Conservation (phyloP, 1,140 invertebrate genomes). For the Spodoptera litura region DNA sequence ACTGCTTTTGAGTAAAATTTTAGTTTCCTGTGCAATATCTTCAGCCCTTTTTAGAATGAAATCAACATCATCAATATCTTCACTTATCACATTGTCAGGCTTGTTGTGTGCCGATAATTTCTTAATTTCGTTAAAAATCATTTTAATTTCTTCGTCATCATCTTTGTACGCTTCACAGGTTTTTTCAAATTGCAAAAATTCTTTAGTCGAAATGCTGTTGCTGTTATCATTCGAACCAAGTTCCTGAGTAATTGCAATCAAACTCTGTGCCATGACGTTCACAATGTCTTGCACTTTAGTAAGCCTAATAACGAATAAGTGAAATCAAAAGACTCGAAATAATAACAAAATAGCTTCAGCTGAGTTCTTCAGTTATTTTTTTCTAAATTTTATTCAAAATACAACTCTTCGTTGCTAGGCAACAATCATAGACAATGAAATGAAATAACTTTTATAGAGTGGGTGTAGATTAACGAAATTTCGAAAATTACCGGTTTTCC, state of each 20-base stretch:
- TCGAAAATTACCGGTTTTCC: constrained; percentile 2
- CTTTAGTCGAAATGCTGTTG: constrained; percentile 73
- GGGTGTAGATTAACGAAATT: neutral
- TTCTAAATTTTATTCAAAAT: constrained; percentile 45
- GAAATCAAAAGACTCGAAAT: neutral
- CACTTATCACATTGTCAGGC: constrained; percentile 64
- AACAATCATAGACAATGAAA: constrained; percentile 49
- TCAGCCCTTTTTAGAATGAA: constrained; percentile 81
- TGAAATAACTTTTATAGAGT: neutral
- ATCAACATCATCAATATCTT: constrained; percentile 77
- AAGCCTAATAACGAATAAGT: neutral
- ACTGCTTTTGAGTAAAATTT: constrained; percentile 74
- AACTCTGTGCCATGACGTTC: constrained; percentile 54
- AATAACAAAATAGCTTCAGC: neutral
- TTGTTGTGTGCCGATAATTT: constrained; percentile 69
- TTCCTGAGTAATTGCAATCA: constrained; percentile 49
- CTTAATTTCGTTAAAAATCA: constrained; percentile 80
- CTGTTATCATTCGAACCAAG: constrained; percentile 72
- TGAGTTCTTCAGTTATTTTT: constrained; percentile 18
- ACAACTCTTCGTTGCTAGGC: constrained; percentile 66
- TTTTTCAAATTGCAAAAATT: constrained; percentile 79
- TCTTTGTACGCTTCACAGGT: constrained; percentile 76
- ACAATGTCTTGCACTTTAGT: neutral
- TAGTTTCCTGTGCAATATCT: constrained; percentile 75
- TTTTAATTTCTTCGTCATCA: constrained; percentile 80